Conservation (phyloP, 2,113 vertebrate genomes). For the Galeopterus variegatus region DNA sequence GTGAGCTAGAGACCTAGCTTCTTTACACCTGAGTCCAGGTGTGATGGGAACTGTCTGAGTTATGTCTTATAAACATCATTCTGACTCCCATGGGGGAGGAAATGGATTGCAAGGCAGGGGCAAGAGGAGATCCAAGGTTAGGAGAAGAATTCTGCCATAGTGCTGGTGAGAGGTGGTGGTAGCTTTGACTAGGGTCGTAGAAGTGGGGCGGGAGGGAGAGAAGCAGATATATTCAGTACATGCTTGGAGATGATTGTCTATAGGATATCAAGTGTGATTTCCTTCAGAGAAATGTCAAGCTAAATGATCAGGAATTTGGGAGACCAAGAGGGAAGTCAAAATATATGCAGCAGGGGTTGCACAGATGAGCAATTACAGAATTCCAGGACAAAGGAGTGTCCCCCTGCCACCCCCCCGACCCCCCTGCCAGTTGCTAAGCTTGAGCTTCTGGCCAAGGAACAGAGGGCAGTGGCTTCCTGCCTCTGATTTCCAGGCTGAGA, state of each 20-base stretch:
- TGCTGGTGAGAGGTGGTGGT: neutral
- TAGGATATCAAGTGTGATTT: neutral
- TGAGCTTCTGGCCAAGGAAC: neutral
- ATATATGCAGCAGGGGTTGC: neutral
- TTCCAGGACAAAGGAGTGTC: neutral
- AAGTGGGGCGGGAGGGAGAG: neutral
- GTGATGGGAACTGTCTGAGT: neutral
- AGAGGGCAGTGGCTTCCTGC: constrained; percentile 52
- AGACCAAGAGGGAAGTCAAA: neutral
- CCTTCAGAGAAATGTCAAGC: neutral
- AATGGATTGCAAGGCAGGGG: neutral
- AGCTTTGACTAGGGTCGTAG: neutral
- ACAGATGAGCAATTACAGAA: neutral
- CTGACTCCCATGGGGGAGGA: neutral
- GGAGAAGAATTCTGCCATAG: neutral
- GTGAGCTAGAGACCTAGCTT: neutral
- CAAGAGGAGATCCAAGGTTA: neutral
- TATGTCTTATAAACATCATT: neutral
- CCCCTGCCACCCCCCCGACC: neutral
- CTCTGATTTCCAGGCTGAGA: constrained; percentile 51
- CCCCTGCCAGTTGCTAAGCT: neutral
- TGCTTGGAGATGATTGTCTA: neutral
- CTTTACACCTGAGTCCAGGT: neutral
- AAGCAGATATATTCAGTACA: neutral
- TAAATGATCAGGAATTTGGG: neutral